These are phyloP conservation scores for Andricus curvator DNA, from an alignment of 2,888 invertebrate genomes.

Conservation along the genomic window DNA sequence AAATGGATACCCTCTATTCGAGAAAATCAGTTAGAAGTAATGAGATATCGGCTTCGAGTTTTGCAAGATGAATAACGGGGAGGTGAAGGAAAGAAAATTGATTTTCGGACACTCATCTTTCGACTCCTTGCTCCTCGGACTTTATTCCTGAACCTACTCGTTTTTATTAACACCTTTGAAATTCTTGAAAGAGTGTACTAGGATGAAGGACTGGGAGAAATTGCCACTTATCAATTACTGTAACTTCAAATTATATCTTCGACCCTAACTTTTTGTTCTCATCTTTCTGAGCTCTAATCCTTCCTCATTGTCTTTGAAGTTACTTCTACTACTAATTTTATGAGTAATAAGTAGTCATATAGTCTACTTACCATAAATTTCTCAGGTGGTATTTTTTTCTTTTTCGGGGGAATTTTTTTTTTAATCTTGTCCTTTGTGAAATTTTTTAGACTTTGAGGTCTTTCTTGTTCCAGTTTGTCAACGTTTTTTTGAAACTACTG, in stretches of 20 bases:
- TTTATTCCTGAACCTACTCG: neutral
- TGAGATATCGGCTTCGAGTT: conserved; percentile 29
- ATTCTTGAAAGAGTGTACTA: neutral
- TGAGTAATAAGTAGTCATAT: too few species aligned
- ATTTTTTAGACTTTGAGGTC: too few species aligned
- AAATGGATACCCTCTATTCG: conserved; percentile 34
- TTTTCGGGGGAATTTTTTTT: too few species aligned
- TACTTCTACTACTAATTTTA: too few species aligned
- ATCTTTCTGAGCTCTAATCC: neutral
- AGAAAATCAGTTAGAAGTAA: conserved; percentile 32
- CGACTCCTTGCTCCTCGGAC: neutral
- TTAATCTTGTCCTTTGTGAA: too few species aligned
- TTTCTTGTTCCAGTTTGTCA: too few species aligned
- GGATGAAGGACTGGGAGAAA: neutral
- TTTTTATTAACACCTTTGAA: conserved; percentile 11
- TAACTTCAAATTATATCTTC: neutral
- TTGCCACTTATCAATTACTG: conserved; percentile 1
- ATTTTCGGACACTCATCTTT: conserved; percentile 28
- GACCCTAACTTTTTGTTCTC: neutral
- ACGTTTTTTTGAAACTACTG: too few species aligned
- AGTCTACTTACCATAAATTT: too few species aligned
- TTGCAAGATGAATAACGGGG: neutral
- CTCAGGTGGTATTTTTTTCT: too few species aligned
- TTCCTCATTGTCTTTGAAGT: neutral
- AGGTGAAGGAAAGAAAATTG: conserved; percentile 9